Percentiles rank a stretch among this genome's conserved stretches.
phyloP scores from a whole-genome alignment of 2,113 vertebrate genomes.

The Tachysurus fulvidraco region DNA sequence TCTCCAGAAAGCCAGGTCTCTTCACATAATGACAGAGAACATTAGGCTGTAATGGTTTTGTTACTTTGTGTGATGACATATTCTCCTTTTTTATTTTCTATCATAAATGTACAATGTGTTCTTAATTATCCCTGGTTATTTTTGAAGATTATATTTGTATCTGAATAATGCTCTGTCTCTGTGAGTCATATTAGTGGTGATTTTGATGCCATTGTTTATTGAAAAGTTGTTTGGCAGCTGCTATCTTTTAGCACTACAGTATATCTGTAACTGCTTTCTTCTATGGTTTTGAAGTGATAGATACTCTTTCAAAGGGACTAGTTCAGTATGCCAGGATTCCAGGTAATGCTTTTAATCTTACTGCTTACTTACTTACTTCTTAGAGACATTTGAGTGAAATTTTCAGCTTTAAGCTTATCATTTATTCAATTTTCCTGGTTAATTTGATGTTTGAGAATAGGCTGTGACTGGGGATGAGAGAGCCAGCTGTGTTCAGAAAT shows the following conservation, averaged over 20 bases:
- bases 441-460: constrained; percentile 7
- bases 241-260: neutral
- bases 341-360: neutral
- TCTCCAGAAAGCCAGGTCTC: neutral
- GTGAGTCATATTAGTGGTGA: neutral
- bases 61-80: neutral
- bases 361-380: neutral
- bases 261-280: neutral
- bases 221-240: neutral
- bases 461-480: constrained; percentile 7
- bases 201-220: neutral
- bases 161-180: neutral
- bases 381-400: constrained; percentile 10
- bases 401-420: neutral
- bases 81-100: neutral
- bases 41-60: constrained; percentile 5
- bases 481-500: constrained; percentile 5
- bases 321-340: neutral
- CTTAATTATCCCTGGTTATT: neutral
- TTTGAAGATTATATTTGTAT: neutral
- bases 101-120: neutral
- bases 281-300: neutral
- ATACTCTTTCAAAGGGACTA: neutral
- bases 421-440: neutral
- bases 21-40: neutral